These are phyloP conservation scores for Anguilla pacifica DNA, from an alignment of 2,797 vertebrate genomes.

Conservation along the genomic window DNA sequence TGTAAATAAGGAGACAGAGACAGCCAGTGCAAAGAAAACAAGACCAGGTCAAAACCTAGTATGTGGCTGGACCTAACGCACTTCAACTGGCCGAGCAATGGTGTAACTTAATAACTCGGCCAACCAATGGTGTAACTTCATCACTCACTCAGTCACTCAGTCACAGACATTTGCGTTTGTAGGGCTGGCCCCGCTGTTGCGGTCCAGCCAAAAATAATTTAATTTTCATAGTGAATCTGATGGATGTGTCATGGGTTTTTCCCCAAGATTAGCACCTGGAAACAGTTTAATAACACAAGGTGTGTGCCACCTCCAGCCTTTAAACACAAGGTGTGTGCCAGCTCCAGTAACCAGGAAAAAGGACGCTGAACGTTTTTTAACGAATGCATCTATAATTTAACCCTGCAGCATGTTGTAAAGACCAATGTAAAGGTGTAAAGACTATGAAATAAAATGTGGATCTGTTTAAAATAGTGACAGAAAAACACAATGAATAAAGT, in stretches of 20 bases:
- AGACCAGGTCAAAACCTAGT: not conserved
- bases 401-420: not conserved
- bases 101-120: too few relatives aligned
- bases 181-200: too few relatives aligned
- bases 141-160: too few relatives aligned
- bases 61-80: too few relatives aligned
- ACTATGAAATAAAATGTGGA: not conserved
- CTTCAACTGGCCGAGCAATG: too few relatives aligned
- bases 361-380: not conserved
- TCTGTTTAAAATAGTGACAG: not conserved
- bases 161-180: too few relatives aligned
- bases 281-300: not conserved
- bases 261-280: not conserved
- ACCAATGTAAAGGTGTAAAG: not conserved
- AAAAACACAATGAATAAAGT: not conserved
- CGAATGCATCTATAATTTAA: conserved; percentile 1
- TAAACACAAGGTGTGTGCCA: not conserved
- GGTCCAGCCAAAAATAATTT: not conserved
- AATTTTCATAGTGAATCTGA: not conserved
- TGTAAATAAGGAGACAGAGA: not conserved
- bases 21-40: not conserved
- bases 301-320: not conserved
- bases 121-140: too few relatives aligned
- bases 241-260: not conserved
- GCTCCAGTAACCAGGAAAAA: not conserved